phyloP scores from a whole-genome alignment of 2,113 vertebrate species.

The Lycaon pictus region DNA sequence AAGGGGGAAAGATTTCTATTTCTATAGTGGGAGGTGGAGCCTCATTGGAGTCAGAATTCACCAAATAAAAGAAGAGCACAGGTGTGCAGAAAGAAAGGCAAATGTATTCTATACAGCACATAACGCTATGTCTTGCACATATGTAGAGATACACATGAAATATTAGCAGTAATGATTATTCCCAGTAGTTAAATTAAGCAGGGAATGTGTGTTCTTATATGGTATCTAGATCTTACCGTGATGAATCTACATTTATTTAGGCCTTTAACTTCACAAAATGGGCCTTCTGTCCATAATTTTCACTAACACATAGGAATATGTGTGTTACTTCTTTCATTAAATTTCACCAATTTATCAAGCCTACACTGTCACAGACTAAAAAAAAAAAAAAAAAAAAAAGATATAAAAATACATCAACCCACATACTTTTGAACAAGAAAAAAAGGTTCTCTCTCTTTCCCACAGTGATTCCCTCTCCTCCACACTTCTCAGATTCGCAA shows the following conservation, averaged over 20 bases:
- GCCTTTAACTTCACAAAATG: neutral
- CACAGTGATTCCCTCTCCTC: conserved; percentile 57
- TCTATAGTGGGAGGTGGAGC: neutral
- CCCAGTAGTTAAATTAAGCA: neutral
- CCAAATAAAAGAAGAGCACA: neutral
- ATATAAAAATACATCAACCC: conserved; percentile 72
- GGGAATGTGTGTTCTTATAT: neutral
- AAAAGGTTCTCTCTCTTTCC: conserved; percentile 14
- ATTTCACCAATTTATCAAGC: conserved; percentile 56
- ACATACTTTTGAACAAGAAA: conserved; percentile 57
- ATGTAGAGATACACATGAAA: neutral
- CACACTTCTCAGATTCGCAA: conserved; percentile 70
- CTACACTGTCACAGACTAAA: conserved; percentile 12
- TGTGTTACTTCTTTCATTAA: conserved; percentile 49
- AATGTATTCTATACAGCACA: neutral
- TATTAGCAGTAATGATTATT: neutral
- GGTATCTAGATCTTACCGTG: neutral
- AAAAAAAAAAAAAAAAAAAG: conserved; percentile 2
- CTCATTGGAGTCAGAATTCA: neutral
- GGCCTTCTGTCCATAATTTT: neutral
- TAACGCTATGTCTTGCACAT: neutral
- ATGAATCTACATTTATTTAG: neutral
- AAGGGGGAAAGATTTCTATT: neutral
- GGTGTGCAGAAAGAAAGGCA: neutral
- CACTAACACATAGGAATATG: conserved; percentile 10